phyloP scores from a whole-genome alignment of 1,140 invertebrate species.

The Araneus ventricosus region DNA sequence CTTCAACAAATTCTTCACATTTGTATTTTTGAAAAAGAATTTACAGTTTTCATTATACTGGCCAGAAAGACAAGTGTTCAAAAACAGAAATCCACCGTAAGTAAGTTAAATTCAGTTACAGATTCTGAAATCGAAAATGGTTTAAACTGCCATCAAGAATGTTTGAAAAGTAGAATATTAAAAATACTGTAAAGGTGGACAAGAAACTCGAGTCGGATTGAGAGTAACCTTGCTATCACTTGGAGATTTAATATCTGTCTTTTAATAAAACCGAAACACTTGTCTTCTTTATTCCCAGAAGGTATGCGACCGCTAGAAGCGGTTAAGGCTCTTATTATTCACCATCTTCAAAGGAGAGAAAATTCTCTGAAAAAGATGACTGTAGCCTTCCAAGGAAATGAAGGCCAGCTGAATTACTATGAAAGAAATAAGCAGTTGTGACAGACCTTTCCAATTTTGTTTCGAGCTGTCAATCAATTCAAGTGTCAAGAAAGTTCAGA shows the following conservation, averaged over 20 bases:
- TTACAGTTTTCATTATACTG: too few relatives aligned
- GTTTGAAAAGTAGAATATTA: background rate
- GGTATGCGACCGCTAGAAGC: background rate
- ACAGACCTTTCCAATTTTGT: background rate
- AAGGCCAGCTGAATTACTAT: background rate
- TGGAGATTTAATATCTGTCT: slow-evolving; percentile 26
- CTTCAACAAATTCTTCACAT: too few relatives aligned
- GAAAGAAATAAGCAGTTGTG: background rate
- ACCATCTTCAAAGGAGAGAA: background rate
- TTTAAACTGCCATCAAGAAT: background rate
- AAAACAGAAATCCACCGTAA: background rate
- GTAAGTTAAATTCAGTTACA: background rate
- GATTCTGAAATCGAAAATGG: background rate
- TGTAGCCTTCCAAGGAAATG: background rate
- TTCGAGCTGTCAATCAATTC: background rate
- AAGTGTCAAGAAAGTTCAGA: background rate
- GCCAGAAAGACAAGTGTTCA: background rate
- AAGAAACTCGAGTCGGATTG: background rate
- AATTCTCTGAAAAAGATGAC: background rate
- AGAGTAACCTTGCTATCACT: background rate
- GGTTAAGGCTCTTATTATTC: background rate
- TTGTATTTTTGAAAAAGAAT: too few relatives aligned
- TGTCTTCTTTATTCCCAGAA: background rate
- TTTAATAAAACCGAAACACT: slow-evolving; percentile 50
- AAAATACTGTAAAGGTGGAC: background rate